A percentile compares a stretch with the other conserved stretches of the same genome.
phyloP scores from a whole-genome alignment of 1,140 invertebrate species.

The Hetaerina americana region DNA sequence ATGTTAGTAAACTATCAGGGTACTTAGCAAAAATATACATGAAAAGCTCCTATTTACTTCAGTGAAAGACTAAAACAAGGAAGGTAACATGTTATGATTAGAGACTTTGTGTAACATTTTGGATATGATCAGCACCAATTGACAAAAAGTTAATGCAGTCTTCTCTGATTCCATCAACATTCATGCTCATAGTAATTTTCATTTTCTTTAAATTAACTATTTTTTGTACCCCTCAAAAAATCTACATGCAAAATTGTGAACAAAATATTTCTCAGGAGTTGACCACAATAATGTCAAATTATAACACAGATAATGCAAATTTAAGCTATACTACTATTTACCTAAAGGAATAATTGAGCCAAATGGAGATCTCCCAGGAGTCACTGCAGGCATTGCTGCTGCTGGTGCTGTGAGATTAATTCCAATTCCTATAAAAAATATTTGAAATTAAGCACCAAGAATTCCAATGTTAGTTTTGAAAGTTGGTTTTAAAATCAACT shows the following conservation, averaged over 20 bases:
- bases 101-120: no score
- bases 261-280: neutral
- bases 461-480: no score
- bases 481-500: no score
- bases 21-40: no score
- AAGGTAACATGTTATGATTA: no score
- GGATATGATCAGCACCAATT: no score
- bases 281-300: neutral
- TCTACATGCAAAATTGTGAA: neutral
- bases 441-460: neutral
- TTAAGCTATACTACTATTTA: neutral
- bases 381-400: neutral
- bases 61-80: no score
- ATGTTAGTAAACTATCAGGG: neutral
- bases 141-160: neutral
- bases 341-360: neutral
- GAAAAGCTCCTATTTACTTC: no score
- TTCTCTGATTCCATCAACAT: neutral
- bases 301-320: neutral
- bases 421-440: neutral
- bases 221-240: neutral
- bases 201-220: neutral
- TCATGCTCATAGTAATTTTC: neutral
- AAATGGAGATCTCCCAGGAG: neutral
- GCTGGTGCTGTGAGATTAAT: neutral